A percentile compares a stretch with the other conserved stretches of the same genome.
These are phyloP conservation scores for Lepus timidus DNA, from an alignment of 2,113 vertebrate genomes.

Conservation along the genomic window DNA sequence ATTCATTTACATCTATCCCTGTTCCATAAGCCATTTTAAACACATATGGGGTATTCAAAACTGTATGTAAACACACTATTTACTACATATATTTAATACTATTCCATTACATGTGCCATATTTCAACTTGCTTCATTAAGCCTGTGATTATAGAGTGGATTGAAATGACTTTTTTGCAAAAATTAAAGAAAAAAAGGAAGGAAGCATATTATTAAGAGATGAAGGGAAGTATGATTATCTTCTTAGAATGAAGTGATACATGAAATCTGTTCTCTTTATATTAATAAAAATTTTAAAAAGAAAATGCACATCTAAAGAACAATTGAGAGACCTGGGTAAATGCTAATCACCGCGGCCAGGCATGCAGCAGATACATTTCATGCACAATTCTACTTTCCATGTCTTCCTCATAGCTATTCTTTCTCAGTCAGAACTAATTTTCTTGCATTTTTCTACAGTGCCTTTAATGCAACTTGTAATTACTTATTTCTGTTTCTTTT, in stretches of 20 bases:
- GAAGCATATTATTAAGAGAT: too few relatives aligned
- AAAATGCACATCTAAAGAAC: background rate
- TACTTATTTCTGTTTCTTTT: background rate
- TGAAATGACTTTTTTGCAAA: too few relatives aligned
- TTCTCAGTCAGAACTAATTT: background rate
- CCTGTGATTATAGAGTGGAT: too few relatives aligned
- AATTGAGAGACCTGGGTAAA: background rate
- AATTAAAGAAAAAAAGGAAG: too few relatives aligned
- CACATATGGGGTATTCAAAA: background rate
- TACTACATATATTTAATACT: background rate
- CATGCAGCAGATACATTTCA: background rate
- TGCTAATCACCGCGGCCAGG: background rate
- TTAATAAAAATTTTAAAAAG: too few relatives aligned
- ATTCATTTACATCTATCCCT: background rate
- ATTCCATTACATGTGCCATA: background rate
- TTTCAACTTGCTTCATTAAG: background rate
- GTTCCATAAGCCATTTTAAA: background rate
- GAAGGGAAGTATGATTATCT: too few relatives aligned
- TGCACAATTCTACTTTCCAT: background rate
- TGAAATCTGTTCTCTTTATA: too few relatives aligned
- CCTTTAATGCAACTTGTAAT: background rate
- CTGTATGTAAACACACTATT: background rate
- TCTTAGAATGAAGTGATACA: too few relatives aligned
- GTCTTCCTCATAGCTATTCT: background rate
- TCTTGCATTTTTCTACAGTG: background rate